A percentile compares a stretch with the other conserved stretches of the same genome.
phyloP scores from a whole-genome alignment of 2,888 invertebrate genomes.

The Pyrochroa serraticornis region DNA sequence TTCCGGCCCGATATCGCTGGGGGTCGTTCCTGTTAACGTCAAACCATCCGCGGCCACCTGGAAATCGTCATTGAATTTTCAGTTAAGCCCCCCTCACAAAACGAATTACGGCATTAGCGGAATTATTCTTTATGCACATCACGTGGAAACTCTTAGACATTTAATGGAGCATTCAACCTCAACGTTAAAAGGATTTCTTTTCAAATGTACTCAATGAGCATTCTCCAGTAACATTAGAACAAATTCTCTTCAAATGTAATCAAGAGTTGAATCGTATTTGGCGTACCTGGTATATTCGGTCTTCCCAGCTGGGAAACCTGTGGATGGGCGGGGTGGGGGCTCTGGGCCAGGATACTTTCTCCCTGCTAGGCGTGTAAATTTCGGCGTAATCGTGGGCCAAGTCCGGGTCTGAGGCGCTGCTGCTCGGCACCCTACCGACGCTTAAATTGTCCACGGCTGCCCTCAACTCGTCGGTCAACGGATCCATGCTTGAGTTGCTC shows the following conservation, averaged over 20 bases:
- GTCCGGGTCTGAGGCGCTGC: slow-evolving; percentile 70
- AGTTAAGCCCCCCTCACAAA: slow-evolving; percentile 1
- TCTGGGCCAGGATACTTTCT: slow-evolving; percentile 57
- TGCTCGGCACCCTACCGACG: slow-evolving; percentile 64
- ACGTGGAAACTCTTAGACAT: too few species aligned
- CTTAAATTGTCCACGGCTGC: slow-evolving; percentile 67
- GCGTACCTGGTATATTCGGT: slow-evolving; percentile 89
- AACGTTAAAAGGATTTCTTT: too few species aligned
- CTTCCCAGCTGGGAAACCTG: slow-evolving; percentile 80
- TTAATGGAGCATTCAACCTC: too few species aligned
- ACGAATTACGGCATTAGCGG: too few species aligned
- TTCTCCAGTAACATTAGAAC: too few species aligned
- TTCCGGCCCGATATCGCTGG: slow-evolving; percentile 56
- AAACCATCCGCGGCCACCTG: slow-evolving; percentile 65
- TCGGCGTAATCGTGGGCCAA: slow-evolving; percentile 89
- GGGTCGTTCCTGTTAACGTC: slow-evolving; percentile 56
- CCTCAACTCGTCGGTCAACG: slow-evolving; percentile 67
- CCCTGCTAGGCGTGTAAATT: slow-evolving; percentile 91
- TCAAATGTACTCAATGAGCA: too few species aligned
- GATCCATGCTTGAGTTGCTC: slow-evolving; percentile 59
- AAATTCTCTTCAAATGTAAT: too few species aligned
- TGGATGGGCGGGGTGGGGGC: slow-evolving; percentile 91
- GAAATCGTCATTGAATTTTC: slow-evolving; percentile 15
- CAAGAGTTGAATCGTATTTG: too few species aligned
- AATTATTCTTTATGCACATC: too few species aligned